A percentile compares a stretch with the other conserved stretches of the same genome.
Evolutionary conservation across 2,888 invertebrate genomes (phyloP).

Genomic region (Oxycera nigricornis): DNA sequence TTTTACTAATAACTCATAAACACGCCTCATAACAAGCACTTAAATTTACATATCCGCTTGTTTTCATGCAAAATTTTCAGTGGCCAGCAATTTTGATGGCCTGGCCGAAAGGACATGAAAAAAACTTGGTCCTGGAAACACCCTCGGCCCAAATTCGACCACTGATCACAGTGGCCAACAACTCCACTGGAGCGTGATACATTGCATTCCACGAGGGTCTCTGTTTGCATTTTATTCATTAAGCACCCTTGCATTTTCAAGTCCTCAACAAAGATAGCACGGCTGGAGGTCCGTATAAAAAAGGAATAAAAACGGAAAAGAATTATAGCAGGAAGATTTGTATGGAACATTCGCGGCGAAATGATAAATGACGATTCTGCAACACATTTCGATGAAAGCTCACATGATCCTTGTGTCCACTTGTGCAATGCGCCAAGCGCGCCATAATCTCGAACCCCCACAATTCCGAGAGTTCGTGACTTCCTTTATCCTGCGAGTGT

Average conservation of each 20-base stretch:
- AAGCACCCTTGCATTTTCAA: neutral
- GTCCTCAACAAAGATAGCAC: too few species aligned
- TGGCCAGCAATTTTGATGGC: too few species aligned
- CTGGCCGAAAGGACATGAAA: too few species aligned
- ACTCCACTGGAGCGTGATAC: neutral
- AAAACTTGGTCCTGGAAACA: too few species aligned
- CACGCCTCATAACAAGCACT: too few species aligned
- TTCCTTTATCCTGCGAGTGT: neutral
- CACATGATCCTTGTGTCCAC: constrained; percentile 10
- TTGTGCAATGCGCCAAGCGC: neutral
- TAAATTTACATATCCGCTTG: neutral
- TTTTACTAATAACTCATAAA: too few species aligned
- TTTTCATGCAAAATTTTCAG: neutral
- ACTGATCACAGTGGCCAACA: neutral
- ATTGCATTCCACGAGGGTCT: neutral
- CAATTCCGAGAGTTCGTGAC: neutral
- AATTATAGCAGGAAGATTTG: constrained; percentile 20
- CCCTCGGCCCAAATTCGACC: neutral
- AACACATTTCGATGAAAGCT: constrained; percentile 25
- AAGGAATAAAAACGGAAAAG: neutral
- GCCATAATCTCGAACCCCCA: neutral
- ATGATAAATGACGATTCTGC: constrained; percentile 25
- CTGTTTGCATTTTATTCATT: neutral
- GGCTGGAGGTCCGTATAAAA: too few species aligned
- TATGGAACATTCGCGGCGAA: neutral